phyloP scores from a whole-genome alignment of 2,888 invertebrate species.

The Anarsia innoxiella region DNA sequence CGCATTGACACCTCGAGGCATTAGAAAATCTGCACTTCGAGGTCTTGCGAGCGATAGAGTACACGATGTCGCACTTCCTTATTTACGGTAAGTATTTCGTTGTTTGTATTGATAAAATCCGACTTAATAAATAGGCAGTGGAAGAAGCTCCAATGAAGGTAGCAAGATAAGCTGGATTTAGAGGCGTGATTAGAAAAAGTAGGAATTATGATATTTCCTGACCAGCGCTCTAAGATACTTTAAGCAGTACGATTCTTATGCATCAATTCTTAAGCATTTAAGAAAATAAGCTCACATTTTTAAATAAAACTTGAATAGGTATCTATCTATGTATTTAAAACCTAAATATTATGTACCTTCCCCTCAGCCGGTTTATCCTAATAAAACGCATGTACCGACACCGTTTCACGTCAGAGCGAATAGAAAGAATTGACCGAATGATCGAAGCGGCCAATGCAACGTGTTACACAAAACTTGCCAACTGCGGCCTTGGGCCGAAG shows the following conservation, averaged over 20 bases:
- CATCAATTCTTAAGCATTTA: neutral
- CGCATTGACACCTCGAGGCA: conserved; percentile 32
- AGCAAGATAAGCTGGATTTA: no score
- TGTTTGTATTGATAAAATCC: no score
- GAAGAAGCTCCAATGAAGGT: no score
- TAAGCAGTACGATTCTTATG: no score
- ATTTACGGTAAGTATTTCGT: conserved; percentile 44
- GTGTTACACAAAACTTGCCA: conserved; percentile 53
- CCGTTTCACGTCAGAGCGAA: conserved; percentile 39
- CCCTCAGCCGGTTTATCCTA: conserved; percentile 46
- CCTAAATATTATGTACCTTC: no score
- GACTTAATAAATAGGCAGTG: no score
- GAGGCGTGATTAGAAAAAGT: no score
- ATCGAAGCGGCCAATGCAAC: conserved; percentile 55
- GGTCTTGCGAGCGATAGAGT: conserved; percentile 38
- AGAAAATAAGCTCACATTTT: neutral
- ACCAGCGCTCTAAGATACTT: no score
- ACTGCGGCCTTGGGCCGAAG: conserved; percentile 49
- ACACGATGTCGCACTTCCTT: conserved; percentile 53
- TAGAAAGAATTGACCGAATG: conserved; percentile 49
- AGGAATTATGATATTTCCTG: no score
- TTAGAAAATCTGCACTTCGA: conserved; percentile 44
- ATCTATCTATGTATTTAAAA: conserved; percentile 19
- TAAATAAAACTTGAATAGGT: neutral
- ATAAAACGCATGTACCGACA: conserved; percentile 45